These are phyloP conservation scores for Tinamus guttatus DNA, from an alignment of 2,113 vertebrate genomes.

Conservation along the genomic window DNA sequence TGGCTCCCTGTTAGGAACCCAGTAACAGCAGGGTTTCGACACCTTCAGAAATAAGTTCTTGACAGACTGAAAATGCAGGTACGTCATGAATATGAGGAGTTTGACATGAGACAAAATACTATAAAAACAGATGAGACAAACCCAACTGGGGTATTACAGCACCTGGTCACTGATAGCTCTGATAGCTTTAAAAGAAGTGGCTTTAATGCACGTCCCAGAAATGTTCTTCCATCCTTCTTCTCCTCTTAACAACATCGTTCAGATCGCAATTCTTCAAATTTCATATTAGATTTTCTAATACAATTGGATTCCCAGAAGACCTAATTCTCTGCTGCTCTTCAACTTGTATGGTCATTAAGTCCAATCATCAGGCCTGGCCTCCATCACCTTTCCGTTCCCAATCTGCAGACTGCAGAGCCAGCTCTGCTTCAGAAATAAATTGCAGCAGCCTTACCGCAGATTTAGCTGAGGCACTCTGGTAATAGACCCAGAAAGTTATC, in stretches of 20 bases:
- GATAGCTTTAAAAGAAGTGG: not conserved
- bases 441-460: not conserved
- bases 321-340: not conserved
- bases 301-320: not conserved
- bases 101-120: not conserved
- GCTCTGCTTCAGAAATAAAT: not conserved
- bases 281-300: fast-evolving
- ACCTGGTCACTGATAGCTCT: not conserved
- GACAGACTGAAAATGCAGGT: fast-evolving
- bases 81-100: not conserved
- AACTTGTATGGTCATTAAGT: fast-evolving
- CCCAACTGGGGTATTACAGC: not conserved
- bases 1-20: not conserved
- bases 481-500: fast-evolving
- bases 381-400: not conserved
- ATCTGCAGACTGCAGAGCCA: not conserved
- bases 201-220: not conserved
- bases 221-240: not conserved
- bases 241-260: not conserved
- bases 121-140: not conserved
- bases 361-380: not conserved
- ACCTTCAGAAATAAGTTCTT: not conserved
- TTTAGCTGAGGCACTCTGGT: not conserved
- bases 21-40: not conserved
- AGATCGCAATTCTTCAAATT: no score